Evolutionary conservation across 1,140 invertebrate species (phyloP).

Genomic region (Calosoma granatense): DNA sequence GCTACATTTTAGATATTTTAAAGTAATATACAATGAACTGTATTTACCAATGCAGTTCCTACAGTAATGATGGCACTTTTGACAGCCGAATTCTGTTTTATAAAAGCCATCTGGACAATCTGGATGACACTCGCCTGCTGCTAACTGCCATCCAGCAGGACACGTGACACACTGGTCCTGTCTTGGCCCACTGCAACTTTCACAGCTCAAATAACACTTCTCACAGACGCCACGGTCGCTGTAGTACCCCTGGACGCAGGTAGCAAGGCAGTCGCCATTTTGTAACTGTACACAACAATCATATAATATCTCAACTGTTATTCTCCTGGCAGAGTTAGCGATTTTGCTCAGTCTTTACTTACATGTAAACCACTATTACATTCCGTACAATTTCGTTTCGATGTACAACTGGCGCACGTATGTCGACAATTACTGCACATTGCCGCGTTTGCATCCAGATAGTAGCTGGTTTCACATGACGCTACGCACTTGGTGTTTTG

Average conservation of each 20-base stretch:
- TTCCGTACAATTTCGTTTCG: slow-evolving; percentile 64
- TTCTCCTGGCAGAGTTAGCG: neutral
- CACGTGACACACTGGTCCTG: slow-evolving; percentile 76
- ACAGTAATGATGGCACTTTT: slow-evolving; percentile 76
- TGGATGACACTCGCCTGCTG: slow-evolving; percentile 69
- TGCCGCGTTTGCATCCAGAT: slow-evolving; percentile 46
- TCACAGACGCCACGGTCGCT: slow-evolving; percentile 69
- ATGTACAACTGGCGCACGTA: slow-evolving; percentile 65
- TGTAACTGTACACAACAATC: slow-evolving; percentile 42
- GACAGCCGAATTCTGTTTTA: slow-evolving; percentile 64
- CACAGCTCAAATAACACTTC: slow-evolving; percentile 73
- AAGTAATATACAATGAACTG: slow-evolving; percentile 3
- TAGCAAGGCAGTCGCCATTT: slow-evolving; percentile 64
- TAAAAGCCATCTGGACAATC: slow-evolving; percentile 78
- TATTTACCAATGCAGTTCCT: slow-evolving; percentile 61
- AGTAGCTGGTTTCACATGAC: slow-evolving; percentile 61
- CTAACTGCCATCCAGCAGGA: slow-evolving; percentile 61
- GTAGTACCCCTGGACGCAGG: slow-evolving; percentile 69
- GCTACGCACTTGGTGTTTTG: slow-evolving; percentile 59
- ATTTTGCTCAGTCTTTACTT: slow-evolving; percentile 7
- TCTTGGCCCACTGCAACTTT: slow-evolving; percentile 67
- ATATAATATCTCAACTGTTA: too few relatives aligned
- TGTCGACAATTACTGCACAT: slow-evolving; percentile 65
- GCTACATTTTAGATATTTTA: neutral
- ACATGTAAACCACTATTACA: slow-evolving; percentile 58